Conservation (phyloP, 2,797 vertebrate genomes). For the Melanotaenia trifasciata region DNA sequence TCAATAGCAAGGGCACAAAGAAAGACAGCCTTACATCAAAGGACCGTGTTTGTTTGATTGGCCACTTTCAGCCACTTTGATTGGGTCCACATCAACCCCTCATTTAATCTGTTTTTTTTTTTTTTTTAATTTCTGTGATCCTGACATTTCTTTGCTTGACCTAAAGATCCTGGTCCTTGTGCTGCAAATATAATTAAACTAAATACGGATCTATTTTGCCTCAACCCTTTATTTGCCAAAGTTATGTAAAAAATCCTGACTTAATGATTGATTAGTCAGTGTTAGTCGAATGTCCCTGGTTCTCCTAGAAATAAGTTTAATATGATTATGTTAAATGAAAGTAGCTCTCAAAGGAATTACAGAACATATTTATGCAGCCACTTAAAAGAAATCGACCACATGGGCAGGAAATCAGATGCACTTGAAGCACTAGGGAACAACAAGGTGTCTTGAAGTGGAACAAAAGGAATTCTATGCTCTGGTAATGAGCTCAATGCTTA, state of each 20-base stretch:
- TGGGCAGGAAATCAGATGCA: constrained; percentile 32
- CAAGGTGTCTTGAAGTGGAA: constrained; percentile 48
- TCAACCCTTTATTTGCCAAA: background rate
- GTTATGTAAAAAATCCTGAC: background rate
- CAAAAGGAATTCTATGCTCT: constrained; percentile 54
- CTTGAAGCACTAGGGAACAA: constrained; percentile 26
- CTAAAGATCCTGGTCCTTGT: constrained; percentile 17
- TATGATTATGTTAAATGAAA: constrained; percentile 3
- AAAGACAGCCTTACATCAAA: constrained; percentile 72
- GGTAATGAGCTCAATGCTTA: constrained; percentile 52
- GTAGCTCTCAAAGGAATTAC: background rate
- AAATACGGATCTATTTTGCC: background rate
- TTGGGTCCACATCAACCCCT: constrained; percentile 62
- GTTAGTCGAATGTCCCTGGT: background rate
- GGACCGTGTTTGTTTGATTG: constrained; percentile 64
- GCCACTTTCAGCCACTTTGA: constrained; percentile 68
- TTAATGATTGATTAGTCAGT: background rate
- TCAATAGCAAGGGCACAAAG: constrained; percentile 60
- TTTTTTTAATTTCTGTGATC: constrained; percentile 52
- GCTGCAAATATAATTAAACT: background rate
- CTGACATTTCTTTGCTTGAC: constrained; percentile 56
- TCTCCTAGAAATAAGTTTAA: constrained; percentile 3
- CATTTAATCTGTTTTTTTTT: constrained; percentile 21
- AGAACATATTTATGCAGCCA: background rate
- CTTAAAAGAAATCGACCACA: constrained; percentile 18